Percentiles rank a stretch among this genome's conserved stretches.
These are phyloP conservation scores for Syrmaticus mikado DNA, from an alignment of 2,113 vertebrate species.

Conservation along the genomic window DNA sequence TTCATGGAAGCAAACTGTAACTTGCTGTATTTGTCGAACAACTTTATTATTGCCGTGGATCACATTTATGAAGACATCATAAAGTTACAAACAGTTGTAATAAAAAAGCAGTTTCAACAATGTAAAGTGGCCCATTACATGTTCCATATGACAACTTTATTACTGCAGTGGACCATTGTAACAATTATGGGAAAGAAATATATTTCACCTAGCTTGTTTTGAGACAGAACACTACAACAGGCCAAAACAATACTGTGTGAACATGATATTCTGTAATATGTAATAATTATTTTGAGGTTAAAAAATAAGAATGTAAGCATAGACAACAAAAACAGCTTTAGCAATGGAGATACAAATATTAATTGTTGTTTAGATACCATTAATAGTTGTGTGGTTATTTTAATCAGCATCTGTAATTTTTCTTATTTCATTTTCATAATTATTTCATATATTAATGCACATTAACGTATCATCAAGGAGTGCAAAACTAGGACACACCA, in stretches of 20 bases:
- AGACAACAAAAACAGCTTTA: slow-evolving; percentile 13
- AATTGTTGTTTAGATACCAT: not conserved
- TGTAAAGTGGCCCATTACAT: not conserved
- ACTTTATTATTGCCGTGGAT: slow-evolving; percentile 45
- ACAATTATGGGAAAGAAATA: slow-evolving; percentile 32
- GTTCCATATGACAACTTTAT: slow-evolving; percentile 42
- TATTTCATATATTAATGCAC: not conserved
- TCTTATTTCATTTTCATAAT: too few species aligned
- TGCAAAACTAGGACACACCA: not conserved
- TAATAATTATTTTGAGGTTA: slow-evolving; percentile 36
- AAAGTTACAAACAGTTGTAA: slow-evolving; percentile 32
- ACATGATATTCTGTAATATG: not conserved
- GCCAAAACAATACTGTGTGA: slow-evolving; percentile 2
- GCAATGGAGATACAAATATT: not conserved
- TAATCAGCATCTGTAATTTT: not conserved
- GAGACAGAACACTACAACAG: slow-evolving; percentile 16
- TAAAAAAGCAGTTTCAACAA: slow-evolving; percentile 22
- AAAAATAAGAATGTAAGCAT: slow-evolving; percentile 21
- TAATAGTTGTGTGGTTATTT: not conserved
- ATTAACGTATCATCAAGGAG: not conserved
- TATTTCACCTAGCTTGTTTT: slow-evolving; percentile 22
- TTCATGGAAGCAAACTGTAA: not conserved
- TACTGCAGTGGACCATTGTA: not conserved
- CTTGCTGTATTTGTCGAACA: not conserved
- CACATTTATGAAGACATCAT: slow-evolving; percentile 30